phyloP scores from a whole-genome alignment of 2,888 invertebrate species.

The Ommatoiulus sabulosus region DNA sequence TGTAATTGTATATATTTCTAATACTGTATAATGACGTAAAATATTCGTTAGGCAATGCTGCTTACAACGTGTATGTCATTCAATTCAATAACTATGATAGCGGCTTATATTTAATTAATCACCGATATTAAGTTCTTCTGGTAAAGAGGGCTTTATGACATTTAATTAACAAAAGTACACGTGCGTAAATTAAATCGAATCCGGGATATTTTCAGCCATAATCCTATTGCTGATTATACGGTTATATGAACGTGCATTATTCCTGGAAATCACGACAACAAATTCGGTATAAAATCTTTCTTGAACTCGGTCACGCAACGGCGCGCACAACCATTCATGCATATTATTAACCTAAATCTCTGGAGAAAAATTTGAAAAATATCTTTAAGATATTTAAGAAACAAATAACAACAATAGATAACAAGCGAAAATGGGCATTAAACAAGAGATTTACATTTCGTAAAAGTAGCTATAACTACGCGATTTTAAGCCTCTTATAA shows the following conservation, averaged over 20 bases:
- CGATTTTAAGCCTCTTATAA: neutral
- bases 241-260: neutral
- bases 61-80: neutral
- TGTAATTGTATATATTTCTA: no score
- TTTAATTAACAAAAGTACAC: conserved; percentile 9
- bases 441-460: neutral
- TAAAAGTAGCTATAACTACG: neutral
- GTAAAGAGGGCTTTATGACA: neutral
- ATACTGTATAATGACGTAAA: no score
- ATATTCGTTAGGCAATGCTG: no score
- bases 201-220: neutral
- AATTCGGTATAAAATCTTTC: neutral
- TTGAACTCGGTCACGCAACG: neutral
- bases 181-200: neutral
- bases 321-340: neutral
- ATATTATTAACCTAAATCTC: neutral
- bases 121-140: neutral
- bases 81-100: neutral
- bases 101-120: neutral
- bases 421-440: neutral
- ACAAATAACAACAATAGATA: neutral
- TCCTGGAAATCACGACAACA: conserved; percentile 31
- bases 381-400: neutral
- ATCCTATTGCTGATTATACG: neutral
- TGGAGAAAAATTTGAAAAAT: neutral